Conservation (phyloP, 2,113 vertebrate species). For the Eclectus roratus region DNA sequence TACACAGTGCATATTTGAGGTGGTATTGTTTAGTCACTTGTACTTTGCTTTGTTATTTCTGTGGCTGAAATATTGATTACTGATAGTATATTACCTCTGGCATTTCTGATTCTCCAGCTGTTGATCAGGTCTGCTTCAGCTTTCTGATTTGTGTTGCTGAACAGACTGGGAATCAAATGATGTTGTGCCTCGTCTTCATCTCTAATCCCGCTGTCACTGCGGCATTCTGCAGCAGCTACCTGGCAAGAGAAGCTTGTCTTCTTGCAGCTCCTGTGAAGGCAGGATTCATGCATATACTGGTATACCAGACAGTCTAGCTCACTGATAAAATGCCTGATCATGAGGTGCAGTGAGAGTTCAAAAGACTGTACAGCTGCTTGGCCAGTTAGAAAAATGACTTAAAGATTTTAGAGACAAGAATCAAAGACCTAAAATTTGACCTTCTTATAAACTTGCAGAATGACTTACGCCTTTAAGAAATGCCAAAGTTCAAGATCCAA, state of each 20-base stretch:
- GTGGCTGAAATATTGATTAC: not conserved
- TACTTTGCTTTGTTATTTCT: not conserved
- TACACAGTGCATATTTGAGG: not conserved
- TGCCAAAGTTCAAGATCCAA: not conserved
- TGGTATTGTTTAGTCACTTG: not conserved
- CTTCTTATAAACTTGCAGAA: not conserved
- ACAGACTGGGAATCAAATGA: not conserved
- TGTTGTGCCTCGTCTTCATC: not conserved
- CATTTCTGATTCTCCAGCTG: not conserved
- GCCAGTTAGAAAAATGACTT: not conserved
- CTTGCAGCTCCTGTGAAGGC: not conserved
- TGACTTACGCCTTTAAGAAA: not conserved
- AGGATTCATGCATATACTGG: not conserved
- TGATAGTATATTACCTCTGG: not conserved
- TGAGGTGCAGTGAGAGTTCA: not conserved
- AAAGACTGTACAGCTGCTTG: not conserved
- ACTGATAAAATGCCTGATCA: not conserved
- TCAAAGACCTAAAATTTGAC: not conserved
- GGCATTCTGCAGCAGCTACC: not conserved
- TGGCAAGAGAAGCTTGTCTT: not conserved
- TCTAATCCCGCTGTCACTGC: not conserved
- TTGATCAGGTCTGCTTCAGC: not conserved
- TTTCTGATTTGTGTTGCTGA: not conserved
- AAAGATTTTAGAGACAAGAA: not conserved
- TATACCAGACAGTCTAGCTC: not conserved